phyloP scores from a whole-genome alignment of 1,140 invertebrate genomes.

The Coptotermes formosanus region DNA sequence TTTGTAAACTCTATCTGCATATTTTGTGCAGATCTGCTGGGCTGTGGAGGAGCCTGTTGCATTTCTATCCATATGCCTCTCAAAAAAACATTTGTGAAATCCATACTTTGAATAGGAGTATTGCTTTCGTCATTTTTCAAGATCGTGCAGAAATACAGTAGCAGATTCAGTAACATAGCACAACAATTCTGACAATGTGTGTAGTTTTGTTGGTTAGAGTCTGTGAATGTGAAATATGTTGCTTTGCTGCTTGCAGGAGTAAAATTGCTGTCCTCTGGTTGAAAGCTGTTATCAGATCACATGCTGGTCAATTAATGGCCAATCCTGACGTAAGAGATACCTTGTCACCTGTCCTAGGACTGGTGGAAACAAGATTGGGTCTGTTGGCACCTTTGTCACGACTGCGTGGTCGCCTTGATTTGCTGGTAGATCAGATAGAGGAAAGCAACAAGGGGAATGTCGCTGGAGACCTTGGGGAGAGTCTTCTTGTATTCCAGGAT shows the following conservation, averaged over 20 bases:
- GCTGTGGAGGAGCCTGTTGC: too few species aligned
- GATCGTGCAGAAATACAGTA: too few species aligned
- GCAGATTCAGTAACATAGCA: too few species aligned
- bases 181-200: too few species aligned
- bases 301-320: slow-evolving; percentile 61
- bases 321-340: slow-evolving; percentile 55
- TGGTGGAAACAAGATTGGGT: slow-evolving; percentile 57
- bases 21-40: too few species aligned
- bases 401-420: slow-evolving; percentile 57
- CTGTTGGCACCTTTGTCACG: slow-evolving; percentile 55
- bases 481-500: slow-evolving; percentile 57
- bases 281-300: slow-evolving; percentile 55
- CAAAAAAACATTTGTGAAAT: too few species aligned
- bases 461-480: slow-evolving; percentile 48
- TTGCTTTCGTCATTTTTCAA: too few species aligned
- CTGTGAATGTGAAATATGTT: too few species aligned
- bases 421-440: slow-evolving; percentile 56
- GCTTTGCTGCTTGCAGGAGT: slow-evolving; percentile 47
- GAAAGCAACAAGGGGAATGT: slow-evolving; percentile 46
- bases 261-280: slow-evolving; percentile 61
- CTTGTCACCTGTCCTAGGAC: slow-evolving; percentile 57
- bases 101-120: too few species aligned
- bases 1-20: too few species aligned
- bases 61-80: too few species aligned
- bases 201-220: too few species aligned